A percentile compares a stretch with the other conserved stretches of the same genome.
Conservation (phyloP, 2,113 vertebrate genomes). For the Passer domesticus region DNA sequence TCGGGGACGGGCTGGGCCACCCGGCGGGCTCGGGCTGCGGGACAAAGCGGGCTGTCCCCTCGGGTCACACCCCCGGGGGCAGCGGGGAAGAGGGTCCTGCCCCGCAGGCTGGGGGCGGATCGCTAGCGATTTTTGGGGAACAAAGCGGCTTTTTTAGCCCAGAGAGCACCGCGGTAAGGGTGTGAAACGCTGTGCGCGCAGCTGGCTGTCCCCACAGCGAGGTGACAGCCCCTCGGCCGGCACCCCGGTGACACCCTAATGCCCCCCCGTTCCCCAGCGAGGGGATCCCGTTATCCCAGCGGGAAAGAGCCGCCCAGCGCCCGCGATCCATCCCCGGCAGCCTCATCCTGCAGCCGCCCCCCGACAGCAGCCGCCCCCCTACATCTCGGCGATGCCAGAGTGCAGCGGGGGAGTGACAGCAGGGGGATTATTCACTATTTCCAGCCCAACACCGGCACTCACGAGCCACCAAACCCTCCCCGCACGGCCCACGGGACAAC, state of each 20-base stretch:
- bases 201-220: not conserved
- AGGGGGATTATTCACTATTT: constrained; percentile 58
- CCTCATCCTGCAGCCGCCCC: constrained; percentile 34
- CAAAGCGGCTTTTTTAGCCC: not conserved
- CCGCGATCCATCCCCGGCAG: not conserved
- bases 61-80: rapidly evolving
- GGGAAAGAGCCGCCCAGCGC: not conserved
- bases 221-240: not conserved
- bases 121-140: rapidly evolving
- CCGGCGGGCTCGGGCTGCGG: constrained; percentile 57
- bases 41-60: not conserved
- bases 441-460: constrained; percentile 17
- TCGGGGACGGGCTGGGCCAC: constrained; percentile 89
- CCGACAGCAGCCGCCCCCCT: constrained; percentile 32
- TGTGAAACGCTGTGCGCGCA: rapidly evolving
- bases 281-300: not conserved
- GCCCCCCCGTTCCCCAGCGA: not conserved
- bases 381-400: constrained; percentile 17
- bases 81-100: rapidly evolving
- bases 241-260: not conserved
- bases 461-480: constrained; percentile 31
- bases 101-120: too few species aligned
- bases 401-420: constrained; percentile 55
- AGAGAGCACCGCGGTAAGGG: not conserved
- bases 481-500: constrained; percentile 47